phyloP scores from a whole-genome alignment of 2,888 invertebrate species.

The Mythimna impura region DNA sequence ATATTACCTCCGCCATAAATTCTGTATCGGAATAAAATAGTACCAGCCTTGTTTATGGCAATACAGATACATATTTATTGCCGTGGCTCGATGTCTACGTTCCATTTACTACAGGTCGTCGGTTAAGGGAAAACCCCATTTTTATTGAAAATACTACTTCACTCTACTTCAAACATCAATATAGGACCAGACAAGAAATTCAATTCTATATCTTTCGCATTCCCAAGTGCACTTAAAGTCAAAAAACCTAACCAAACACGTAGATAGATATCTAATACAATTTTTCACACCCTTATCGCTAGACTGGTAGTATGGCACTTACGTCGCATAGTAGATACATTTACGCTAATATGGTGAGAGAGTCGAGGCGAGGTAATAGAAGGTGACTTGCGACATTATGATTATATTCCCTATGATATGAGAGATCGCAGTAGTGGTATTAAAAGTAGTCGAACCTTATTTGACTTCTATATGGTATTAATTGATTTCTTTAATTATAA shows the following conservation, averaged over 20 bases:
- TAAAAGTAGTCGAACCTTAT: not conserved
- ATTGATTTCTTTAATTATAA: not conserved
- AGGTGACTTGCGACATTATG: constrained; percentile 40
- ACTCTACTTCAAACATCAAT: not conserved
- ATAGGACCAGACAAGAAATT: constrained; percentile 13
- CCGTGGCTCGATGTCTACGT: not conserved
- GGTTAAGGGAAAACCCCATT: constrained; percentile 13
- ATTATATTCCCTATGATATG: constrained; percentile 19
- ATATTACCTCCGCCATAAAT: constrained; percentile 17
- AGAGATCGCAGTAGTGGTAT: constrained; percentile 3
- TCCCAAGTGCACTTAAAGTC: constrained; percentile 19
- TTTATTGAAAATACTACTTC: constrained; percentile 16
- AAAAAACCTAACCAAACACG: not conserved
- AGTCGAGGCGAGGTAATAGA: constrained; percentile 28
- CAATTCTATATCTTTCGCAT: constrained; percentile 12
- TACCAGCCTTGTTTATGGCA: not conserved
- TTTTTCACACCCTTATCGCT: constrained; percentile 31
- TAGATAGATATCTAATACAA: constrained; percentile 29
- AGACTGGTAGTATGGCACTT: constrained; percentile 37
- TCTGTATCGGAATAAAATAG: not conserved
- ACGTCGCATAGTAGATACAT: constrained; percentile 26
- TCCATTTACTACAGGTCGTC: not conserved
- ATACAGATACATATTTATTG: constrained; percentile 5
- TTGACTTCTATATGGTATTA: not conserved
- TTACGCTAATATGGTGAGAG: constrained; percentile 46